Percentiles rank a stretch among this genome's conserved stretches.
These are phyloP conservation scores for Coptotermes formosanus DNA, from an alignment of 1,140 invertebrate genomes.

Conservation along the genomic window DNA sequence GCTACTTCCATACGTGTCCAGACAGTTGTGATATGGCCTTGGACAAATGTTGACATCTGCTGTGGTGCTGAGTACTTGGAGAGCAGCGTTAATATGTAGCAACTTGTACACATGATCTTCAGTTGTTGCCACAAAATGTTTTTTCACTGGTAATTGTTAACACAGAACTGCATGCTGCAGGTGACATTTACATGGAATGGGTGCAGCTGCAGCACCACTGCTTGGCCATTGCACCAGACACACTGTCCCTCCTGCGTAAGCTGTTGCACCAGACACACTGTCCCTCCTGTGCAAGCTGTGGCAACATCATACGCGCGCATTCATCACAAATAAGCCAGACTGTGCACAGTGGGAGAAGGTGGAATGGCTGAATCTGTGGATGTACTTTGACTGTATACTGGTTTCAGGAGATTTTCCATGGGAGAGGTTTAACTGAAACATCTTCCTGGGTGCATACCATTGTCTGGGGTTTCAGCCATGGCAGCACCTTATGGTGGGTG, in stretches of 20 bases:
- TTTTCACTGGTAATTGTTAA: background rate
- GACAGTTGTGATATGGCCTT: slow-evolving; percentile 68
- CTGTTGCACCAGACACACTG: slow-evolving; percentile 62
- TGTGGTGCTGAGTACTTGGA: slow-evolving; percentile 76
- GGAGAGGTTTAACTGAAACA: slow-evolving; percentile 78
- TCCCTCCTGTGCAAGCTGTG: slow-evolving; percentile 63
- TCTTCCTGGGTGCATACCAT: slow-evolving; percentile 68
- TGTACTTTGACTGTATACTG: slow-evolving; percentile 75
- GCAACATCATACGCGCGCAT: slow-evolving; percentile 67
- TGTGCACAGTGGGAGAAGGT: slow-evolving; percentile 86
- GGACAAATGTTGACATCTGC: slow-evolving; percentile 68
- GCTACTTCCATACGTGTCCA: slow-evolving; percentile 72
- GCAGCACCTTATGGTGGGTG: slow-evolving; percentile 81
- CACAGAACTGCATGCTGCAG: slow-evolving; percentile 39
- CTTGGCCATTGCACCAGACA: slow-evolving; percentile 62
- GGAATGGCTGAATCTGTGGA: slow-evolving; percentile 59
- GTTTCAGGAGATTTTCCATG: slow-evolving; percentile 79
- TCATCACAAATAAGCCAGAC: slow-evolving; percentile 83
- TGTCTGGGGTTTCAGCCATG: slow-evolving; percentile 66
- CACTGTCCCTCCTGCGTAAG: slow-evolving; percentile 61
- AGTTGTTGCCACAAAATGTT: background rate
- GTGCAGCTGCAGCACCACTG: slow-evolving; percentile 70
- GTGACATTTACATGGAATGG: slow-evolving; percentile 72
- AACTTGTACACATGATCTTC: slow-evolving; percentile 48
- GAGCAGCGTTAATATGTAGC: slow-evolving; percentile 67